Evolutionary conservation across 92 coral and sea anemone species (phyloP).

Genomic region (Epizoanthus rinbou): DNA sequence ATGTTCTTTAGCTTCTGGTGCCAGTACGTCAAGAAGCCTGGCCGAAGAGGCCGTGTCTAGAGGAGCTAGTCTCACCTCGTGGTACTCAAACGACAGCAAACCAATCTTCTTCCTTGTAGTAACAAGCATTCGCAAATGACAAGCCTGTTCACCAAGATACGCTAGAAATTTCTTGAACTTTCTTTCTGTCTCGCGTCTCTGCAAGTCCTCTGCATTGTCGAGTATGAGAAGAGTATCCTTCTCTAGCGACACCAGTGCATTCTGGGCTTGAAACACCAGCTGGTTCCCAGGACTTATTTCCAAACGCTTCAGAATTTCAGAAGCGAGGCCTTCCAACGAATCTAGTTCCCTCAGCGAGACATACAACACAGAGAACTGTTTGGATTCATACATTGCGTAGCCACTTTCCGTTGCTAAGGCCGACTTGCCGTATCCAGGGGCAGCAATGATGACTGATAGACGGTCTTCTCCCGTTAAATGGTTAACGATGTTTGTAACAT

Average conservation of each 20-base stretch:
- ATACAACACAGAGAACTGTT: slow-evolving; percentile 41
- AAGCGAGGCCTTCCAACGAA: slow-evolving; percentile 49
- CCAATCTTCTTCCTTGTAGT: slow-evolving; percentile 54
- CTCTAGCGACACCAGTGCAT: slow-evolving; percentile 17
- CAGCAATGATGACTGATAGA: slow-evolving; percentile 54
- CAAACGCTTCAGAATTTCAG: slow-evolving; percentile 38
- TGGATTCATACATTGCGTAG: slow-evolving; percentile 40
- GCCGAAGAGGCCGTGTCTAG: not conserved
- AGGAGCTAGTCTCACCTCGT: not conserved
- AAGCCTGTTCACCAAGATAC: slow-evolving; percentile 45
- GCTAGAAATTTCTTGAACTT: slow-evolving; percentile 49
- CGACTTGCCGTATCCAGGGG: slow-evolving; percentile 84
- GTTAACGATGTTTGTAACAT: slow-evolving; percentile 13
- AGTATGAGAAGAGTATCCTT: slow-evolving; percentile 60
- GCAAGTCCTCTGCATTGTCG: slow-evolving; percentile 81
- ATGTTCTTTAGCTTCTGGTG: not conserved
- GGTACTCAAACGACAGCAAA: slow-evolving; percentile 8
- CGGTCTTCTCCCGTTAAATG: slow-evolving; percentile 11
- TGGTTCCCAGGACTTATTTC: slow-evolving; percentile 22
- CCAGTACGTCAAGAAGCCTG: not conserved
- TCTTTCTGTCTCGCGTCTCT: slow-evolving; percentile 27
- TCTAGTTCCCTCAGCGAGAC: slow-evolving; percentile 41
- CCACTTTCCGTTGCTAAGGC: slow-evolving; percentile 51
- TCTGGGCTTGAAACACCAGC: slow-evolving; percentile 47
- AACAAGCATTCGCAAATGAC: slow-evolving; percentile 50